Percentiles rank a stretch among this genome's conserved stretches.
Evolutionary conservation across 2,888 invertebrate species (phyloP).

Genomic region (Limnephilus marmoratus): DNA sequence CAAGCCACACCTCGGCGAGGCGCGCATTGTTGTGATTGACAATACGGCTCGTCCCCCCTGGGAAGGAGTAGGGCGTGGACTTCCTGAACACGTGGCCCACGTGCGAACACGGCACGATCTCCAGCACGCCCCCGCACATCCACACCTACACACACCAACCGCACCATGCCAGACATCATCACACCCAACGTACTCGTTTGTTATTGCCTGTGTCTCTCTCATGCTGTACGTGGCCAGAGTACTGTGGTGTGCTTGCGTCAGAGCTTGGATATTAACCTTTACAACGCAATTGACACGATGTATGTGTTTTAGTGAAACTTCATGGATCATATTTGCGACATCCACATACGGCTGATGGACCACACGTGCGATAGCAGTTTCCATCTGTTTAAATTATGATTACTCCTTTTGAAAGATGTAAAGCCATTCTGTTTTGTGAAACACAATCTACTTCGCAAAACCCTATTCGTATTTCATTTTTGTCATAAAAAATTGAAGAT

Average conservation of each 20-base stretch:
- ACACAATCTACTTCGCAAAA: not conserved
- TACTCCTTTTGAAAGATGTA: not conserved
- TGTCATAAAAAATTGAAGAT: no score
- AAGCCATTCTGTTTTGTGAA: not conserved
- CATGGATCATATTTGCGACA: no score
- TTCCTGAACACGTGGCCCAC: constrained; percentile 98
- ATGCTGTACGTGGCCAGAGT: not conserved
- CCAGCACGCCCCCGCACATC: constrained; percentile 97
- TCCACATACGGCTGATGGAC: no score
- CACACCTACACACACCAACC: constrained; percentile 83
- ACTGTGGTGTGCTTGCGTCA: not conserved
- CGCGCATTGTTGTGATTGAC: constrained; percentile 99
- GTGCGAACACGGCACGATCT: constrained; percentile 96
- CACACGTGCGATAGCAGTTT: no score
- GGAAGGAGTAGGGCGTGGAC: constrained; percentile 98
- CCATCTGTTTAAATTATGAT: not conserved
- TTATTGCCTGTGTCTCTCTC: not conserved
- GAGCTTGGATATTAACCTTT: not conserved
- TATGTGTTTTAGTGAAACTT: no score
- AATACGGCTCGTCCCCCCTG: constrained; percentile 96
- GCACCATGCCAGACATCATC: constrained; percentile 27
- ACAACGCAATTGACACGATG: no score
- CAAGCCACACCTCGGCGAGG: constrained; percentile 99
- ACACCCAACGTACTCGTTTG: not conserved
- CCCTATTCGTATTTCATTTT: not conserved